Percentiles rank a stretch among this genome's conserved stretches.
Evolutionary conservation across 2,113 vertebrate species (phyloP).

Genomic region (Puntigrus tetrazona): DNA sequence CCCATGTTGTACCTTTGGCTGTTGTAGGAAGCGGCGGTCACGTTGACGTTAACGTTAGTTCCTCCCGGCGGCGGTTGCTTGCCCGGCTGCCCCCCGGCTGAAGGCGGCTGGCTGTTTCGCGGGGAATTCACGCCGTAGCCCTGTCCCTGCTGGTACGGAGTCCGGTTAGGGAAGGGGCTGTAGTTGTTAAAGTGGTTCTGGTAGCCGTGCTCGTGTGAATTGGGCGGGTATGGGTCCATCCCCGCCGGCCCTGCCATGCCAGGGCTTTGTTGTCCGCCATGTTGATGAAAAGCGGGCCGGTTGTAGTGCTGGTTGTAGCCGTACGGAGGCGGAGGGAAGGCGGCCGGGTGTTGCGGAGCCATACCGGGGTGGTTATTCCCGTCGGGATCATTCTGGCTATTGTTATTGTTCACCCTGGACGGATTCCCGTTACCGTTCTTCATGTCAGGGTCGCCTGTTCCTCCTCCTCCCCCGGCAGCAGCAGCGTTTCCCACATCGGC

Average conservation of each 20-base stretch:
- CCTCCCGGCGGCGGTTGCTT: constrained; percentile 85
- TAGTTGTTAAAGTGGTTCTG: constrained; percentile 94
- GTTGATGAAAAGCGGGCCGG: constrained; percentile 96
- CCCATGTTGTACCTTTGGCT: constrained; percentile 79
- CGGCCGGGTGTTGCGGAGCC: constrained; percentile 81
- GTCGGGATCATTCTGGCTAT: constrained; percentile 81
- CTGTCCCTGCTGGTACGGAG: constrained; percentile 83
- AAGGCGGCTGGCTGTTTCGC: constrained; percentile 76
- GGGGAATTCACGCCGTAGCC: constrained; percentile 85
- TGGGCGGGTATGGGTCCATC: constrained; percentile 85
- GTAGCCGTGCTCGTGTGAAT: constrained; percentile 92
- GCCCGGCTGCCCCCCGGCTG: constrained; percentile 85
- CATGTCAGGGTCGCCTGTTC: constrained; percentile 90
- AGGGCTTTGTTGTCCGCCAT: constrained; percentile 99
- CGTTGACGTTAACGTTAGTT: constrained; percentile 74
- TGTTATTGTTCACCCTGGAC: constrained; percentile 82
- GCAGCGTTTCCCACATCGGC: constrained; percentile 83
- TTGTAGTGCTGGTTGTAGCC: constrained; percentile 91
- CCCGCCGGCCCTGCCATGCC: constrained; percentile 89
- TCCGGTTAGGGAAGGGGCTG: constrained; percentile 86
- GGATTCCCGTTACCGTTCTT: constrained; percentile 95
- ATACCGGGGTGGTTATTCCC: constrained; percentile 89
- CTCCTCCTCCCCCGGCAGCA: constrained; percentile 77
- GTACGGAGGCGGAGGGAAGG: constrained; percentile 91
- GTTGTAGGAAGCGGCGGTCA: constrained; percentile 74